These are phyloP conservation scores for Lasioglossum villosulum DNA, from an alignment of 2,888 invertebrate genomes.

Conservation along the genomic window DNA sequence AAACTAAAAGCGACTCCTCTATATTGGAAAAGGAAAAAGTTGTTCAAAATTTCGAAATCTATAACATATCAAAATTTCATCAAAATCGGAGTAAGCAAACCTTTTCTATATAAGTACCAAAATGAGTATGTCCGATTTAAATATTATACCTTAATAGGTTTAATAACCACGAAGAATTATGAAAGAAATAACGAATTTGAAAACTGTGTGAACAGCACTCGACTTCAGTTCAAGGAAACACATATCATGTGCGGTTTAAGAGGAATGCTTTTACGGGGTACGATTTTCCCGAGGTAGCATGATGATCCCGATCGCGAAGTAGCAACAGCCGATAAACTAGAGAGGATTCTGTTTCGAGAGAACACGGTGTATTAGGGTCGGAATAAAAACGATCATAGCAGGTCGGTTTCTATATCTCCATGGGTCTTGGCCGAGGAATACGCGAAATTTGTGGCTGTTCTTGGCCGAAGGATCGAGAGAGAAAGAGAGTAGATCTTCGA, in stretches of 20 bases:
- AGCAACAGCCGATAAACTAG: not conserved
- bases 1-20: too few relatives aligned
- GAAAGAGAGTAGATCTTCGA: constrained; percentile 6
- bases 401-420: constrained; percentile 31
- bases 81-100: too few relatives aligned
- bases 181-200: not conserved
- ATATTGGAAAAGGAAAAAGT: too few relatives aligned
- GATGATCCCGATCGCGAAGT: not conserved
- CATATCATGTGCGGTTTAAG: not conserved
- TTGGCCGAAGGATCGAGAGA: not conserved
- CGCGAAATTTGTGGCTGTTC: constrained; percentile 41
- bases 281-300: not conserved
- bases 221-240: not conserved
- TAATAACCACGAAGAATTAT: too few relatives aligned
- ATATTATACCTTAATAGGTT: too few relatives aligned
- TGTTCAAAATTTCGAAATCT: too few relatives aligned
- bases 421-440: not conserved
- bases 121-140: too few relatives aligned
- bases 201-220: not conserved
- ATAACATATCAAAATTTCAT: too few relatives aligned
- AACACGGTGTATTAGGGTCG: not conserved
- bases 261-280: not conserved
- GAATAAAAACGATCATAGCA: constrained; percentile 36
- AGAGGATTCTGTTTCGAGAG: not conserved
- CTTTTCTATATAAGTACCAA: too few relatives aligned